phyloP scores from a whole-genome alignment of 1,140 invertebrate species.

The Elysia chlorotica region DNA sequence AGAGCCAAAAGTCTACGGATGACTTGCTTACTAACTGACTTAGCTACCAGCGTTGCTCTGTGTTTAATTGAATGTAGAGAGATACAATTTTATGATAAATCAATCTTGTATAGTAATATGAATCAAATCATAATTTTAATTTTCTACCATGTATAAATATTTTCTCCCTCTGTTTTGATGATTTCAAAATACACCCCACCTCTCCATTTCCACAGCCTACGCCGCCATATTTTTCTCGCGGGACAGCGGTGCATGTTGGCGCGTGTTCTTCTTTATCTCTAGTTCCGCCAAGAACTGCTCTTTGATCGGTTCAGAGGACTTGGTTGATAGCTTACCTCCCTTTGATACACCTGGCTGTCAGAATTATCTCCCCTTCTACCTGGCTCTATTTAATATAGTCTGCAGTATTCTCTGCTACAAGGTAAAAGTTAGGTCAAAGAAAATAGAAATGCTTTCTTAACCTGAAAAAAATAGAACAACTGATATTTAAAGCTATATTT shows the following conservation, averaged over 20 bases:
- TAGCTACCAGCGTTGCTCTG: neutral
- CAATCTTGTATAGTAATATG: neutral
- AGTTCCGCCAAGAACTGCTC: neutral
- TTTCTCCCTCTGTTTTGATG: neutral
- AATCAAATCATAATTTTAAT: no score
- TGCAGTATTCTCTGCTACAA: constrained; percentile 37
- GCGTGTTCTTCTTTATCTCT: constrained; percentile 1
- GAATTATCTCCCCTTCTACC: constrained; percentile 24
- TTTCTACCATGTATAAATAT: no score
- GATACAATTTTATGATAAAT: neutral
- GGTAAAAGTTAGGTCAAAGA: no score
- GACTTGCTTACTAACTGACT: no score
- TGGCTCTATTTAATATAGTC: constrained; percentile 27
- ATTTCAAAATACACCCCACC: neutral
- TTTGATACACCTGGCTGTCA: neutral
- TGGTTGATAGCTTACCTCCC: neutral
- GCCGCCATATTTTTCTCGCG: constrained; percentile 9
- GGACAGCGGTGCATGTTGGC: neutral
- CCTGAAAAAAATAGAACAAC: no score
- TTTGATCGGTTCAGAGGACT: neutral
- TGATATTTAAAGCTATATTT: no score
- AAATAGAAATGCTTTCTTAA: no score
- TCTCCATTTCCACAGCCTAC: neutral
- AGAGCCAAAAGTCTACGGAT: no score
- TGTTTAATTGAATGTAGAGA: neutral